phyloP scores from a whole-genome alignment of 1,140 invertebrate genomes.

The Euwallacea fornicatus region DNA sequence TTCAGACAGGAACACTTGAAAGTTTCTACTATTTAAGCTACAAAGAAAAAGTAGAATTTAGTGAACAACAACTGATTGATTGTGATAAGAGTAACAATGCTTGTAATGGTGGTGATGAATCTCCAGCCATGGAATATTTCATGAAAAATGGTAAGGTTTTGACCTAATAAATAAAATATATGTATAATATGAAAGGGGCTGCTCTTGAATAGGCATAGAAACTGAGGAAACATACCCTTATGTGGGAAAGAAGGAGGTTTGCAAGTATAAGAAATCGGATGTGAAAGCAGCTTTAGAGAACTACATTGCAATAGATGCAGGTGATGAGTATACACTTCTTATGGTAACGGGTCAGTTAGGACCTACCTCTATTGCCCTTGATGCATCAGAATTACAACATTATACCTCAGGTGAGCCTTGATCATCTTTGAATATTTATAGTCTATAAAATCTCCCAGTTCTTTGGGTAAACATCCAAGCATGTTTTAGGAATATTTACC shows the following conservation, averaged over 20 bases:
- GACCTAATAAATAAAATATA: background rate
- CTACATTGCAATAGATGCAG: slow-evolving; percentile 63
- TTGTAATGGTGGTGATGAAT: slow-evolving; percentile 93
- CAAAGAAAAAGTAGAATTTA: slow-evolving; percentile 12
- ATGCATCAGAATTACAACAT: slow-evolving; percentile 76
- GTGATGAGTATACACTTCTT: slow-evolving; percentile 69
- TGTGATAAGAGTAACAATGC: slow-evolving; percentile 57
- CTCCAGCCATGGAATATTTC: slow-evolving; percentile 88
- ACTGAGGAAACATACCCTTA: slow-evolving; percentile 89
- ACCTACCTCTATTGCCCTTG: slow-evolving; percentile 75
- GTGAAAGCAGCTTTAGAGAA: slow-evolving; percentile 78
- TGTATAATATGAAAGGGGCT: background rate
- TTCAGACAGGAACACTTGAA: slow-evolving; percentile 16
- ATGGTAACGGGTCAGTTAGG: slow-evolving; percentile 76
- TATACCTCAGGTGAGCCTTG: slow-evolving; percentile 62
- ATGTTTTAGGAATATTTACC: slow-evolving; percentile 56
- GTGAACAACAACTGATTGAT: slow-evolving; percentile 35
- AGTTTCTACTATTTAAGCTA: slow-evolving; percentile 17
- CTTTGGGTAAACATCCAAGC: background rate
- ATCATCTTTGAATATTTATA: slow-evolving; percentile 49
- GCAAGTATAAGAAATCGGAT: slow-evolving; percentile 61
- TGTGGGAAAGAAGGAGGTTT: slow-evolving; percentile 71
- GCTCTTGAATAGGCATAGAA: slow-evolving; percentile 65
- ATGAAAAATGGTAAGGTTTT: slow-evolving; percentile 57
- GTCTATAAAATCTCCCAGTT: slow-evolving; percentile 27